These are phyloP conservation scores for Serranus cabrilla DNA, from an alignment of 2,797 vertebrate species.

Conservation along the genomic window DNA sequence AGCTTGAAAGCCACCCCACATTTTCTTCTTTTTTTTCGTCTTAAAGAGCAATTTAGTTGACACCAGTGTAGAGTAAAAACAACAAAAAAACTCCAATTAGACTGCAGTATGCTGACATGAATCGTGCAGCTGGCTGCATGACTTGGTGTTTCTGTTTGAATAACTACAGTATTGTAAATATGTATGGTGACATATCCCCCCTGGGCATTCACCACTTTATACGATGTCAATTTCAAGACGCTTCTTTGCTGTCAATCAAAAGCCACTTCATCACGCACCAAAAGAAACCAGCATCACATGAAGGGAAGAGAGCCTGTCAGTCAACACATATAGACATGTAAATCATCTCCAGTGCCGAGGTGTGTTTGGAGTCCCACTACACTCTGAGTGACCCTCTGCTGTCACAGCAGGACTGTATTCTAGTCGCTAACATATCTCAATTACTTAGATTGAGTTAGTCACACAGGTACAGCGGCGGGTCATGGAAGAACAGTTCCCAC, in stretches of 20 bases:
- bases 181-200: slow-evolving; percentile 47
- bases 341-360: slow-evolving; percentile 57
- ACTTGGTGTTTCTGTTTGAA: slow-evolving; percentile 55
- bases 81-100: slow-evolving; percentile 45
- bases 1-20: slow-evolving; percentile 42
- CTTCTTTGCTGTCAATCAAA: slow-evolving; percentile 76
- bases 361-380: slow-evolving; percentile 75
- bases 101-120: slow-evolving; percentile 38
- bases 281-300: slow-evolving; percentile 45
- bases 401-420: slow-evolving; percentile 72
- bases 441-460: slow-evolving; percentile 84
- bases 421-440: slow-evolving; percentile 78
- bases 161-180: slow-evolving; percentile 56
- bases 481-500: slow-evolving; percentile 83
- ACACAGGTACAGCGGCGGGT: slow-evolving; percentile 81
- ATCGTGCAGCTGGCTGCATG: slow-evolving; percentile 40
- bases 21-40: slow-evolving; percentile 15
- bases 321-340: slow-evolving; percentile 73
- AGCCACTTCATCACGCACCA: slow-evolving; percentile 44
- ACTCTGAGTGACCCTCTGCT: slow-evolving; percentile 78
- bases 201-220: slow-evolving; percentile 45
- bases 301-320: slow-evolving; percentile 59
- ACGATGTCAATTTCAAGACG: slow-evolving; percentile 46
- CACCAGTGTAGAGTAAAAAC: slow-evolving; percentile 6
- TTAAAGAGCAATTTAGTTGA: slow-evolving; percentile 33